Evolutionary conservation across 2,888 invertebrate species (phyloP).

Genomic region (Augochlorella aurata): DNA sequence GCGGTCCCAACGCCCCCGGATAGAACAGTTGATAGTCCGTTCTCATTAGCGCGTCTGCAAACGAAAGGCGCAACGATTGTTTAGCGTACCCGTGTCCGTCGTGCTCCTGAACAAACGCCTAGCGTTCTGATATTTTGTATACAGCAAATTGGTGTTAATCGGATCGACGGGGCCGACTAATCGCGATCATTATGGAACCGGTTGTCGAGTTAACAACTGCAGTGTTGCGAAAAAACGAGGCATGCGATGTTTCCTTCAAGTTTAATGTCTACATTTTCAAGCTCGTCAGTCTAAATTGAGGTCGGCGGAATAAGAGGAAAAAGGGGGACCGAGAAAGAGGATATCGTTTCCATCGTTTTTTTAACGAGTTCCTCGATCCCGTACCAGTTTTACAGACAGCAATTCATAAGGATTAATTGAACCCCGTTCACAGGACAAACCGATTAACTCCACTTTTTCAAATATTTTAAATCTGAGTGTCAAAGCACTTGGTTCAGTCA

Average conservation of each 20-base stretch:
- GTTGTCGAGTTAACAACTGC: background rate
- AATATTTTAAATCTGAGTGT: no score
- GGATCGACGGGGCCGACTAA: background rate
- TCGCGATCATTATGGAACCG: constrained; percentile 3
- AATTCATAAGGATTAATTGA: background rate
- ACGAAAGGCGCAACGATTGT: background rate
- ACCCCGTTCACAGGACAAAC: no score
- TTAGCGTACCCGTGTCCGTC: no score
- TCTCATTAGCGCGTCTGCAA: constrained; percentile 78
- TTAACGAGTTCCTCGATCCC: background rate
- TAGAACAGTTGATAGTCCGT: constrained; percentile 80
- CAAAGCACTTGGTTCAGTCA: no score
- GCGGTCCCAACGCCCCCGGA: constrained; percentile 78
- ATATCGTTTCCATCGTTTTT: background rate
- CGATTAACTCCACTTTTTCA: no score
- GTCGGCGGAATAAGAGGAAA: background rate
- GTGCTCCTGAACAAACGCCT: background rate
- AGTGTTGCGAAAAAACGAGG: background rate
- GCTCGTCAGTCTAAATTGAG: constrained; percentile 10
- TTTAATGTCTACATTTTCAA: constrained; percentile 21
- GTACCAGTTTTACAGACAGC: background rate
- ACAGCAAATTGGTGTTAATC: background rate
- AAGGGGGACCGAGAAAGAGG: background rate
- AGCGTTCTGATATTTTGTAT: background rate
- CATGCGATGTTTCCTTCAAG: constrained; percentile 4